Base-by-base conservation (phyloP, 2,113 vertebrate genomes). In the Larimichthys crocea region DNA sequence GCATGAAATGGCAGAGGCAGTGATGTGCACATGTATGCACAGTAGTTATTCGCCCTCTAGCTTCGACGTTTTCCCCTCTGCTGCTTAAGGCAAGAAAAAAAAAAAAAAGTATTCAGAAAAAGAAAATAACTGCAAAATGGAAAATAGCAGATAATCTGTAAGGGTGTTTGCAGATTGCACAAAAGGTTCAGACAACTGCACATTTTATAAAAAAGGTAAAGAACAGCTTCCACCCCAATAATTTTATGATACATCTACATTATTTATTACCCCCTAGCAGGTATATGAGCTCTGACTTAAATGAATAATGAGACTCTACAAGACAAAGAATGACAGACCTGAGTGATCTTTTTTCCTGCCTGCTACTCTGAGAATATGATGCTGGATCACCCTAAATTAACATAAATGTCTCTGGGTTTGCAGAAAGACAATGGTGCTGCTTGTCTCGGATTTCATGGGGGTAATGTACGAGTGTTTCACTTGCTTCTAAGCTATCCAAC, bases 221-320 rank as follows among this genome's bases (percentile, higher is more conserved):
- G 53, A 82, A 76, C 56, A 69, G 78, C 78, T 87, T 89, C 89
- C 75, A 87, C 24, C 68, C 83, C 80, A 86, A 87, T 89, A 83
- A 84, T 87, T 89, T 86, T 76, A 85, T 70, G 72, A 92, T 86
- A 78, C 49, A 44, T 60, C 76, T 91, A 73, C 76, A 90, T 92
- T 92, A 90, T 92, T 86, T 86, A 91, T 86, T n/a, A 87, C 29
- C 82, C 24, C 84, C 80, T 91, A 59, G 80, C 80, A 88, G 89
- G 86, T 90, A 76, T 88, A 86, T 69, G 76, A 91, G 83, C 75
- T 86, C 81, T 22, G 44, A 78, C 70, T 84, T 91, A 84, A 89
- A 86, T 86, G 74, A 88, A 80, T 91, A 79, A 92, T 90, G 87
- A 85, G 81, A 75, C 20, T 61, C 65, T 24, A 79, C 76, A 82